A percentile compares a stretch with the other conserved stretches of the same genome.
phyloP scores from a whole-genome alignment of 1,140 invertebrate species.

The Rhynchophorus ferrugineus region DNA sequence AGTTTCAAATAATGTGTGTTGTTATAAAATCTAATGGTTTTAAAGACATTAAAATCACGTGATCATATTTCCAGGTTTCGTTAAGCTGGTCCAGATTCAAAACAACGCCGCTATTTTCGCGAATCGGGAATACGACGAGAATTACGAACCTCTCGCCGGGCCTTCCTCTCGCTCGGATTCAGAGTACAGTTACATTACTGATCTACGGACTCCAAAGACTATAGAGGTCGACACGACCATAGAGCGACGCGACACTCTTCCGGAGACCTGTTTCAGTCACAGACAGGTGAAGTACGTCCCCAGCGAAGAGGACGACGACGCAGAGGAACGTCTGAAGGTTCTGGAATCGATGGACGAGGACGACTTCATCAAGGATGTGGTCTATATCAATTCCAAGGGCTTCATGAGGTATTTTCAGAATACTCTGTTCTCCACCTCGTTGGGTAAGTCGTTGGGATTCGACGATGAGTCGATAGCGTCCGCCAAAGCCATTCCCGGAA shows the following conservation, averaged over 20 bases:
- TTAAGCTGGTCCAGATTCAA: slow-evolving; percentile 25
- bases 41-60: no score
- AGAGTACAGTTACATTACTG: slow-evolving; percentile 27
- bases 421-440: slow-evolving; percentile 26
- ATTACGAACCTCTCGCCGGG: slow-evolving; percentile 15
- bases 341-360: slow-evolving; percentile 6
- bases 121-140: slow-evolving; percentile 6
- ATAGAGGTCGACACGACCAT: slow-evolving; percentile 9
- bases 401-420: slow-evolving; percentile 33
- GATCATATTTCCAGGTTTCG: slow-evolving; percentile 24
- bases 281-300: slow-evolving; percentile 5
- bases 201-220: slow-evolving; percentile 26
- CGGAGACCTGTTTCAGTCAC: slow-evolving; percentile 22
- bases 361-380: slow-evolving; percentile 23
- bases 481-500: slow-evolving; percentile 27
- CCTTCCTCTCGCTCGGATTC: slow-evolving; percentile 19
- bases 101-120: slow-evolving; percentile 16
- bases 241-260: slow-evolving; percentile 22
- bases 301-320: slow-evolving; percentile 7
- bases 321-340: slow-evolving; percentile 6
- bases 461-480: slow-evolving; percentile 13
- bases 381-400: slow-evolving; percentile 29
- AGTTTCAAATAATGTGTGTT: no score
- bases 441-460: slow-evolving; percentile 29
- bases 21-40: no score